phyloP scores from a whole-genome alignment of 2,888 invertebrate genomes.

The Andrena dorsata region DNA sequence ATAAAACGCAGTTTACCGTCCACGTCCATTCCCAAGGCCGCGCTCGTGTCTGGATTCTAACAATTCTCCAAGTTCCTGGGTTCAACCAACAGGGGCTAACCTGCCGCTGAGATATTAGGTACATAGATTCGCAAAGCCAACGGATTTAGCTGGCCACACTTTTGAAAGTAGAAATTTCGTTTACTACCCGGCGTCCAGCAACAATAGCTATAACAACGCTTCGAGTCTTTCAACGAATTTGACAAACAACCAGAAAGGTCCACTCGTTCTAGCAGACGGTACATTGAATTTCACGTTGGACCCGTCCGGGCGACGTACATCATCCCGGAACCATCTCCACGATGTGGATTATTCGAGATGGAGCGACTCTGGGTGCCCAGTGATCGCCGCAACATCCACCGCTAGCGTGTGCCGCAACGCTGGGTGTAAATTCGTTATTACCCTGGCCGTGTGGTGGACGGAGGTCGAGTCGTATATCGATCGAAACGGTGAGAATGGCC shows the following conservation, averaged over 20 bases:
- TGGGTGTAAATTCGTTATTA: slow-evolving; percentile 58
- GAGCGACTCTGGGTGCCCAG: too few species aligned
- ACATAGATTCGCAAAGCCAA: too few species aligned
- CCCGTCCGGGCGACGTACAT: too few species aligned
- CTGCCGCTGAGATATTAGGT: background rate
- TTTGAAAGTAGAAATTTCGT: background rate
- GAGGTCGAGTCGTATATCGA: slow-evolving; percentile 60
- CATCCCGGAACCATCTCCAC: too few species aligned
- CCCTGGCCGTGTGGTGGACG: slow-evolving; percentile 37
- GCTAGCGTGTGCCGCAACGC: slow-evolving; percentile 44
- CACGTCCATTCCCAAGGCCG: slow-evolving; percentile 13
- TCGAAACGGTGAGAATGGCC: slow-evolving; percentile 64
- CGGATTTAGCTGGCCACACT: background rate
- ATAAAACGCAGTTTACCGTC: slow-evolving; percentile 49
- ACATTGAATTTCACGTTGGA: too few species aligned
- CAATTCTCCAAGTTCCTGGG: slow-evolving; percentile 43
- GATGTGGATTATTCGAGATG: too few species aligned
- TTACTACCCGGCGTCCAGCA: background rate
- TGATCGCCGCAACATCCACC: background rate
- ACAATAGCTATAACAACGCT: too few species aligned
- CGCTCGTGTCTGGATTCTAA: slow-evolving; percentile 40
- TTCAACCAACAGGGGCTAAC: background rate
- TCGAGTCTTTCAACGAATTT: too few species aligned
- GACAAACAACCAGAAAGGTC: too few species aligned
- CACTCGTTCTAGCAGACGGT: too few species aligned